Conservation (phyloP, 2,113 vertebrate genomes). For the Scalopus aquaticus region DNA sequence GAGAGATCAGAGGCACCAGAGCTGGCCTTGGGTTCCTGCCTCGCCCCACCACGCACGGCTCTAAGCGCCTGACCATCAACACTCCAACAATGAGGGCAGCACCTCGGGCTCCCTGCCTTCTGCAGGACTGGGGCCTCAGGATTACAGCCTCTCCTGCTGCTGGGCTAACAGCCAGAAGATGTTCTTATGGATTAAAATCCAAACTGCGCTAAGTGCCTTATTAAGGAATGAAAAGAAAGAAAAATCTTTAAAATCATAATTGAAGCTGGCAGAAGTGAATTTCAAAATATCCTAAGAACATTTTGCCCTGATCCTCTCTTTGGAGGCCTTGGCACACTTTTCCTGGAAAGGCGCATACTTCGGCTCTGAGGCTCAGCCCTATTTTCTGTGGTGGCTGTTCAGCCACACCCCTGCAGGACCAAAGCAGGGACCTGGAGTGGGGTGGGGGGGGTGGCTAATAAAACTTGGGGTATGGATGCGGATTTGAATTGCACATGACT, state of each 20-base stretch:
- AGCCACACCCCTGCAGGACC: rapidly evolving
- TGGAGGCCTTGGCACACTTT: not conserved
- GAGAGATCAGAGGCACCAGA: not conserved
- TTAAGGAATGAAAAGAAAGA: not conserved
- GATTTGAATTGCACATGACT: not conserved
- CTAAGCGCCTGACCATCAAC: not conserved
- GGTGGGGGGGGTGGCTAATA: rapidly evolving
- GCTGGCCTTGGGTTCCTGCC: not conserved
- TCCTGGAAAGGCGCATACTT: not conserved
- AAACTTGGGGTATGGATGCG: not conserved
- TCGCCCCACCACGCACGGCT: not conserved
- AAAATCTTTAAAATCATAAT: not conserved
- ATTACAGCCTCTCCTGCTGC: not conserved
- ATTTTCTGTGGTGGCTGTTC: not conserved
- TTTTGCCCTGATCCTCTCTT: not conserved
- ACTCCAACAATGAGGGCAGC: not conserved
- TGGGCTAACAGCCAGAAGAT: not conserved
- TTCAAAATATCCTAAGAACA: not conserved
- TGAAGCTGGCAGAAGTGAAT: not conserved
- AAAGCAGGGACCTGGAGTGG: too few relatives aligned
- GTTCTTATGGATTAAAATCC: not conserved
- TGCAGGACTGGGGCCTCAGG: not conserved
- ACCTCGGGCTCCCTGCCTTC: too few relatives aligned
- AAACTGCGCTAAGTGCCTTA: not conserved
- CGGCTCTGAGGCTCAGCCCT: not conserved